Base-by-base conservation (phyloP, 37 sponge, comb jelly and placozoan species). In the Halichondria panicea region DNA sequence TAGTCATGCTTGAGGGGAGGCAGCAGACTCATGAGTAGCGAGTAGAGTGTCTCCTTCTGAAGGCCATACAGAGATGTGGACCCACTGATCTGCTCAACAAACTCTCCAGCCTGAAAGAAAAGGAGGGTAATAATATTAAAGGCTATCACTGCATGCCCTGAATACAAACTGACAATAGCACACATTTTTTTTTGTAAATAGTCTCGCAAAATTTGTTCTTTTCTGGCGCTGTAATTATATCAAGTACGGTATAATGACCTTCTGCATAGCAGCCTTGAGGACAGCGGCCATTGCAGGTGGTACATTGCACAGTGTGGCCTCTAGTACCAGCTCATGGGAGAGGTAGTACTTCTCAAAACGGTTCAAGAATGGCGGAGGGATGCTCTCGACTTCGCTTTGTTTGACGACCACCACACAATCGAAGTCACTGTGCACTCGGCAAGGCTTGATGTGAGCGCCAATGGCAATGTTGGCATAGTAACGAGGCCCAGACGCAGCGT, bases 391-490 rank as follows among this genome's bases (percentile, higher is more conserved):
- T 40, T 89, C 89, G 35, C 88, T 87, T 42, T 75, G 38, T 60
- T 84, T 82, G 48, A 94, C 79, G 22, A 88, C 79, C 73, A 94
- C 95, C 0, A 94, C 44, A 76, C 95, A 94, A 67, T 94, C 88
- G 43, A 94, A 94, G 32, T 83, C 66, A 12, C 70, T 77, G 75
- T 94, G 84, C 32, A 94, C 81, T 25, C 91, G 63, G 63, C 88
- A 90, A 0, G 88, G 95, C 56, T 90, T 94, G 80, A 69, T 64
- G 77, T 94, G 88, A 42, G 91, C 81, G 0, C 95, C 95, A 61
- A 94, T 94, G 55, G 95, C 91, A 74, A 94, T 90, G 75, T 94
- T 94, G 59, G 95, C 81, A 55, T 83, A 94, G 80, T 77, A 94
- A 5, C 87, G 71, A 9, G 75, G 75, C 43, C 91, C 91, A 18